Base-by-base conservation (phyloP, 2,888 invertebrate genomes). In the Hipparchia sbordonii region DNA sequence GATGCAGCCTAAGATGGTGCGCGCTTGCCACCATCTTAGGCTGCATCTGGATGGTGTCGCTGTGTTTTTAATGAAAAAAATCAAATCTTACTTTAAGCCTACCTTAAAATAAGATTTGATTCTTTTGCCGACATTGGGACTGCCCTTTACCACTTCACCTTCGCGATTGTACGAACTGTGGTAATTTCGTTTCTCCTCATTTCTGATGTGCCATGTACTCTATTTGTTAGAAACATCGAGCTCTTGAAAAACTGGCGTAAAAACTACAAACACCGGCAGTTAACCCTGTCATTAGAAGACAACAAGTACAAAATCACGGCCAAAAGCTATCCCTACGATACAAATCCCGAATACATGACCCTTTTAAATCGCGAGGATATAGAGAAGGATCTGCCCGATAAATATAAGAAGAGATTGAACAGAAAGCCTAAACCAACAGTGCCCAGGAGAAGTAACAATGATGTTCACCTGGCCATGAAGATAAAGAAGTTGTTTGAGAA, bases 171-270 rank as follows among this genome's bases (percentile, higher is more conserved):
- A 46, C 52, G 2, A 8, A 52, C 9, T 52, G 52, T 3, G 23
- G 23, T 23, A 23, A 23, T 23, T 23, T 23, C 23, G 23, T 0
- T 23, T 23, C 23, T 1, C 23, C 23, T 1, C 23, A 23, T 23
- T 23, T 23, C 23, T 1, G 23, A 23, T 23, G 1, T 23, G 23
- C 23, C 0, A 23, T 54, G 12, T 23, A 9, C 5, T 9, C 12
- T 9, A 33, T 23, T 67, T 6, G 7, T 6, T 79, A 93, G 93
- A 78, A 90, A 88, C 75, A 77, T 88, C 8, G 91, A 94, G 76
- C 84, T 90, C 1, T 80, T 96, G 9, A 90, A 87, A 67, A 88
- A 93, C 60, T 96, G 96, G 96, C 93, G 95, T 61, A 85, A 81
- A 60, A 86, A 85, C 67, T 94, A 91, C 79, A 88, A 84, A 72